Percentiles rank a stretch among this genome's conserved stretches.
Conservation (phyloP, 2,797 vertebrate genomes). For the Acanthurus lineatus region DNA sequence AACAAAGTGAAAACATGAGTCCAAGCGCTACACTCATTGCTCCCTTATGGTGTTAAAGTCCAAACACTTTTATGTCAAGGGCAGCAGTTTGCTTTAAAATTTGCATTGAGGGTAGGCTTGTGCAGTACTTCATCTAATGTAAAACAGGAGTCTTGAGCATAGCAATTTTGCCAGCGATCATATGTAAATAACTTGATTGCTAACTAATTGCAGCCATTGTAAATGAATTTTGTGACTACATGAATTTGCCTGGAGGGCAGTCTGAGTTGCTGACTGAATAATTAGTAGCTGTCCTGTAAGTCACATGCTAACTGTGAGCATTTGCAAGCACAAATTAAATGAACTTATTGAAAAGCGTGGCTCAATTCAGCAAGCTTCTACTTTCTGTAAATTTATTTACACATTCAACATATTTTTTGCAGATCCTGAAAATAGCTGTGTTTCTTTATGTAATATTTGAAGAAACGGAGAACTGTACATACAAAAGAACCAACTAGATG, state of each 20-base stretch:
- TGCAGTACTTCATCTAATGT: not conserved
- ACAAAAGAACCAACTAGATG: not conserved
- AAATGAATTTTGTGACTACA: conserved; percentile 34
- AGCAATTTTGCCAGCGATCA: conserved; percentile 9
- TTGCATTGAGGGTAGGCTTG: not conserved
- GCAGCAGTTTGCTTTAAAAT: not conserved
- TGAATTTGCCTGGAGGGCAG: conserved; percentile 33
- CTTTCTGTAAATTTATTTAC: not conserved
- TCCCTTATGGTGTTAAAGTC: not conserved
- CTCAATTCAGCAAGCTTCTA: not conserved
- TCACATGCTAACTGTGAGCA: conserved; percentile 28
- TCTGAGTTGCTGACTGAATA: conserved; percentile 27
- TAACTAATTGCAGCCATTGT: conserved; percentile 34
- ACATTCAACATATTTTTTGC: conserved; percentile 6
- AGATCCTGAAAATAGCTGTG: not conserved
- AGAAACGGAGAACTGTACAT: not conserved
- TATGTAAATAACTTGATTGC: conserved; percentile 4
- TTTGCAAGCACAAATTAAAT: conserved; percentile 17
- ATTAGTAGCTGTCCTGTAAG: conserved; percentile 39
- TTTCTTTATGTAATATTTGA: not conserved
- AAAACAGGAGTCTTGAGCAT: not conserved
- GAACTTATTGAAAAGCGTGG: not conserved
- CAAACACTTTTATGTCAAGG: not conserved
- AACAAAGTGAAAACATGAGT: not conserved
- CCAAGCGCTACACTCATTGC: not conserved